phyloP scores from a whole-genome alignment of 1,140 invertebrate species.

The Chironomus tepperi region DNA sequence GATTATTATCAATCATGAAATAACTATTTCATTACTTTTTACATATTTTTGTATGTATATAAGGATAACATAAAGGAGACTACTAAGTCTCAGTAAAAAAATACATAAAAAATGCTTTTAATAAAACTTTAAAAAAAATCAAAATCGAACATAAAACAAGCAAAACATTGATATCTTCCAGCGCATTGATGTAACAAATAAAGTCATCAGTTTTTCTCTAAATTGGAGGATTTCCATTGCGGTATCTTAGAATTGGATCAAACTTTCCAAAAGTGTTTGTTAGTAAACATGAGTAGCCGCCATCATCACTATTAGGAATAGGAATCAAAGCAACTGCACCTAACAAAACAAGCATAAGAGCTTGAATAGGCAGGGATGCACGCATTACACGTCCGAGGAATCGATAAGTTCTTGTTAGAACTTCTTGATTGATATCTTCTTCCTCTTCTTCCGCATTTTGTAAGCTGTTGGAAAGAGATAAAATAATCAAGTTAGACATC shows the following conservation, averaged over 20 bases:
- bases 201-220: constrained; percentile 39
- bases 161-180: no score
- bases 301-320: constrained; percentile 71
- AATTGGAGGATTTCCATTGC: constrained; percentile 80
- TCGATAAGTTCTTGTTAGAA: constrained; percentile 61
- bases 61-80: no score
- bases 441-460: constrained; percentile 44
- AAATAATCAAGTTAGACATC: constrained; percentile 25
- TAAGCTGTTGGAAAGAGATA: constrained; percentile 31
- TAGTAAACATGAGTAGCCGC: constrained; percentile 62
- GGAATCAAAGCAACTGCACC: constrained; percentile 82
- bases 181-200: no score
- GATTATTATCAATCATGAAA: no score
- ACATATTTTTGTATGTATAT: no score
- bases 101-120: no score
- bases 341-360: constrained; percentile 76
- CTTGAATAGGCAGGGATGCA: constrained; percentile 84
- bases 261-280: constrained; percentile 71
- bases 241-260: constrained; percentile 77
- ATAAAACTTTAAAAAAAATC: no score
- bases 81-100: no score
- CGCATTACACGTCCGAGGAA: constrained; percentile 80
- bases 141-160: no score
- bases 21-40: no score
- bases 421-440: constrained; percentile 52